Percentiles rank a stretch among this genome's conserved stretches.
Evolutionary conservation across 2,113 vertebrate genomes (phyloP).

Genomic region (Cercocebus atys): DNA sequence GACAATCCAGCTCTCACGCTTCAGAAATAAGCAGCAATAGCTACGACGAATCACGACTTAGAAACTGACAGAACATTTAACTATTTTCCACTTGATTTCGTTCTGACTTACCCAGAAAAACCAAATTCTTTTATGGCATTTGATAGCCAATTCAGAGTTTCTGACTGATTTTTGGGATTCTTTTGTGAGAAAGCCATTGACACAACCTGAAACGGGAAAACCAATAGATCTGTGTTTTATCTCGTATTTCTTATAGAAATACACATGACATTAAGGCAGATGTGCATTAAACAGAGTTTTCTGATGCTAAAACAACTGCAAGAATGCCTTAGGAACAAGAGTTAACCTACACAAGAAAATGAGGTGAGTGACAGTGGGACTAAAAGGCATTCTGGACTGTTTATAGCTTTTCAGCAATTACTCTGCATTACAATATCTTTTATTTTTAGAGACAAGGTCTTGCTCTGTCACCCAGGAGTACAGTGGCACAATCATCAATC

Average conservation of each 20-base stretch:
- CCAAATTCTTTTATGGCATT: constrained; percentile 99
- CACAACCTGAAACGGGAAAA: constrained; percentile 87
- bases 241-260: constrained; percentile 23
- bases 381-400: neutral
- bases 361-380: neutral
- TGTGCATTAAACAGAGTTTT: neutral
- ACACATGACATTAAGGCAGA: neutral
- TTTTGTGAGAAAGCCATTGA: constrained; percentile 96
- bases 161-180: constrained; percentile 99
- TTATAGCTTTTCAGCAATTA: constrained; percentile 2
- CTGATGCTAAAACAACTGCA: neutral
- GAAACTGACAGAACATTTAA: neutral
- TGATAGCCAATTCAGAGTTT: constrained; percentile 96
- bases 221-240: neutral
- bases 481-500: no score
- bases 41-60: constrained; percentile 20
- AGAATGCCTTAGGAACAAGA: constrained; percentile 14
- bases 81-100: constrained; percentile 44
- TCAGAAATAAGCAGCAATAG: constrained; percentile 27
- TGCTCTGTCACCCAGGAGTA: no score
- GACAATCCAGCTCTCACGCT: neutral
- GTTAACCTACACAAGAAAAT: constrained; percentile 33
- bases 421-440: neutral
- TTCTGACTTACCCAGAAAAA: constrained; percentile 92
- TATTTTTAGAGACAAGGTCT: no score